Base-by-base conservation (phyloP, 2,797 vertebrate species). In the Chaenodraco wilsoni region DNA sequence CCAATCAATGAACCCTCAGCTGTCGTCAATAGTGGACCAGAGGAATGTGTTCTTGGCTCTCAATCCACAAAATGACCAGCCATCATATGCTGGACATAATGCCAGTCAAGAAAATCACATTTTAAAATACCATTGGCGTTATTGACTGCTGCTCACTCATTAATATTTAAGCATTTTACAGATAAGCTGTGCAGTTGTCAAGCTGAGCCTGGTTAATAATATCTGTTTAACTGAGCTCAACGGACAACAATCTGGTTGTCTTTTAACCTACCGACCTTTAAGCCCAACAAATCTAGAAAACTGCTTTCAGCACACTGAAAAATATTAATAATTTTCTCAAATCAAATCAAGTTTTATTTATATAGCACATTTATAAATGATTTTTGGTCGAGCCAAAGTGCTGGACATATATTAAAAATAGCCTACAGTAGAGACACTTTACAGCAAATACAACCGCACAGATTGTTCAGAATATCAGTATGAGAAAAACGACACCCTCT, bases 1-100 rank as follows among this genome's bases (percentile, higher is more conserved):
- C 67, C 50, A 69, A 77, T 87, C 65, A 52, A 48, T 75, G 37
- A 65, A 46, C 31, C n/a, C 12, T 61, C 48, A 59, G 63, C 23
- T 17, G 3, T 4, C 27, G 43, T 67, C 41, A 61, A 9, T 63
- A 60, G 12, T 48, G 58, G 19, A 16, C 23, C 44, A 1, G 3
- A 57, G 3, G 43, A 4, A 76, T 69, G 82, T 52, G n/a, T 12
- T 51, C 1, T 12, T 44, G 48, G 60, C 33, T 56, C 14, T 46
- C 10, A 50, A 19, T 43, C 9, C 44, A 9, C 65, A 48, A 9
- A 37, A 31, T 15, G 44, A 61, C 51, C 41, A 64, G 31, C 31
- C 48, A 43, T 72, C 15, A 63, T 15, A 12, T 49, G 27, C 4
- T 27, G 27, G 27, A 27, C 27, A 27, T 27, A 27, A 27, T 27